Base-by-base conservation (phyloP, 37 sponge, comb jelly and placozoan genomes). In the Corticium candelabrum region DNA sequence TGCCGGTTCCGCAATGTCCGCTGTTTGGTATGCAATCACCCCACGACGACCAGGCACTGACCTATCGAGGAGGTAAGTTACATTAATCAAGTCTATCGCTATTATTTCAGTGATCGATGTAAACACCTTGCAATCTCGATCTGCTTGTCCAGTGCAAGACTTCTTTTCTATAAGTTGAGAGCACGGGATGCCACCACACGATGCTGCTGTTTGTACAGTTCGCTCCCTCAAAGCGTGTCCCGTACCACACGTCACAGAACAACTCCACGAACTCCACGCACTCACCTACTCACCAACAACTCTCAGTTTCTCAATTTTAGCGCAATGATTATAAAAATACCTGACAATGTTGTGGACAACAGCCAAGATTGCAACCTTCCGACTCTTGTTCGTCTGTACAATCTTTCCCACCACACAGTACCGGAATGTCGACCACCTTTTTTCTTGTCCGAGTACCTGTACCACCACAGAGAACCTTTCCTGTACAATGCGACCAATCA, bases 181-280 rank as follows among this genome's bases (percentile, higher is more conserved):
- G 21, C 62, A 50, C 62, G 62, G 62, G 15, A 50, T 27, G 21
- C 62, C 62, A 50, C 62, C 21, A 21, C 62, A 50, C 15, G 11
- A 27, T 11, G 62, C 62, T 27, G 62, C 62, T 50, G 15, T 50
- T 21, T 11, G 15, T 50, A 27, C 62, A 21, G 21, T 21, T 11
- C 15, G 11, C 62, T 50, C 21, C 62, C 62, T 50, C 62, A 21
- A 27, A 11, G 11, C 15, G 21, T 27, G 21, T 27, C 62, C 62
- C 15, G 15, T 11, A 27, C 62, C 62, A 21, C 62, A 50, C 62
- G 62, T 50, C 21, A 11, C 15, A 50, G 62, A 50, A 50, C 62
- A 50, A 50, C 62, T 50, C 62, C 62, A 50, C 62, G 62, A 50
- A 21, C 62, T 50, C 62, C 62, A 50, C 62, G 62, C n/a, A n/a